Percentiles rank a stretch among this genome's conserved stretches.
phyloP scores from a whole-genome alignment of 2,113 vertebrate species.

The Catagonus wagneri region DNA sequence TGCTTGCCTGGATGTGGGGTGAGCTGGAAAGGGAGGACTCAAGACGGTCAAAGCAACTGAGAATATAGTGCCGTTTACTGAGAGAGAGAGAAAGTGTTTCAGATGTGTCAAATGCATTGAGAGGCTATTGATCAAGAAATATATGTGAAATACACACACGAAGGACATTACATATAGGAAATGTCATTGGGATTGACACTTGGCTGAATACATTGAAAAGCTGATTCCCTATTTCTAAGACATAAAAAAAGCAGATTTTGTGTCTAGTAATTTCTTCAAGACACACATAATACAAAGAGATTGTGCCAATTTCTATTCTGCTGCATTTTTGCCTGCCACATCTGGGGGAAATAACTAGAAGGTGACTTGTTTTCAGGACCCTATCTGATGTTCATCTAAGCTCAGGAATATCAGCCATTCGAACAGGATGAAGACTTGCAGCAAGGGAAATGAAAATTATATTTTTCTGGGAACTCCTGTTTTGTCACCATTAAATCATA shows the following conservation, averaged over 20 bases:
- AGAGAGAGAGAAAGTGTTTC: background rate
- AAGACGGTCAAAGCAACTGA: background rate
- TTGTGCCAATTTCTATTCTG: background rate
- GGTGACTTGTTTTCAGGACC: slow-evolving; percentile 6
- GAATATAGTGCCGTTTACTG: background rate
- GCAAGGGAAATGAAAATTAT: slow-evolving; percentile 50
- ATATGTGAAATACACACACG: background rate
- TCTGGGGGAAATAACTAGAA: slow-evolving; percentile 7
- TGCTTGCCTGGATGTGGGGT: background rate
- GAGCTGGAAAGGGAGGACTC: background rate
- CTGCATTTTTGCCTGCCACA: background rate
- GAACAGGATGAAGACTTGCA: slow-evolving; percentile 6
- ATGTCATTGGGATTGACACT: background rate
- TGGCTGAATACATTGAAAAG: background rate
- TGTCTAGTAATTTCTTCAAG: background rate
- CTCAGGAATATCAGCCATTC: slow-evolving; percentile 43
- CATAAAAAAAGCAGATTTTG: background rate
- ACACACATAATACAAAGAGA: background rate
- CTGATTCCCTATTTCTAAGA: background rate
- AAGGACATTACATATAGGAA: background rate
- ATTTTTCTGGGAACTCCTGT: slow-evolving; percentile 68
- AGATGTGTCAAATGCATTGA: background rate
- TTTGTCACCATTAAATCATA: slow-evolving; percentile 64
- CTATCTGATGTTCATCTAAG: background rate
- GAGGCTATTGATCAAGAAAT: background rate